Evolutionary conservation across 1,140 invertebrate genomes (phyloP), one percentile per base, ranked within the genome.

Genomic region (Ceratitis capitata): DNA sequence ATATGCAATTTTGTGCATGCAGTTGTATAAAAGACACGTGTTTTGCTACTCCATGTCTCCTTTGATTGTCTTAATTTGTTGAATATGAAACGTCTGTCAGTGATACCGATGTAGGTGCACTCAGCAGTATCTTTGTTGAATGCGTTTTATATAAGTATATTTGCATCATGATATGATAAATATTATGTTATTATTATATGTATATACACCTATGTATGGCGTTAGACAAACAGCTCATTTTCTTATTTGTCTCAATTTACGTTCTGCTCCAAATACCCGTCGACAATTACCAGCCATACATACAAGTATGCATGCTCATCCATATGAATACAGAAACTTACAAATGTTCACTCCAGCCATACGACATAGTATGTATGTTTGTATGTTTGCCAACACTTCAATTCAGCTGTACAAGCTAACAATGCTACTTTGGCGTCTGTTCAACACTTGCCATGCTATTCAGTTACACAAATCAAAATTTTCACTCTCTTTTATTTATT

Each of bases 391-490:
- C 14, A 32, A n/a, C n/a, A n/a, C n/a, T n/a, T n/a, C n/a, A n/a
- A n/a, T n/a, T n/a, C n/a, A n/a, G n/a, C n/a, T n/a, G n/a, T n/a
- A n/a, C n/a, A 16, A 69, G 61, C 61, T 16, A 69, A 69, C 61
- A 69, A 69, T 78, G 69, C 39, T 12, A 78, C 39, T 42, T 39
- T 35, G 45, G 39, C 23, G 19, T 78, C n/a, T 42, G 39, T 78
- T 47, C 45, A 78, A 39, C 69, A 78, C 69, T 78, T 78, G 69
- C 39, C 23, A 78, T 45, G 35, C 69, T 78, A 45, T 78, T 78
- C 45, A 78, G 69, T 78, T 47, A 78, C 69, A 78, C 69, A 78
- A 78, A 78, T 78, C 69, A 78, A 78, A 78, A 78, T 45, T 12
- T 45, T 26, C 42, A 69, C 69, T 78, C 19, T 45, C 26, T 45